Evolutionary conservation across 1,140 invertebrate genomes (phyloP), one percentile per base, ranked within the genome.

Genomic region (Drosophila kikkawai): DNA sequence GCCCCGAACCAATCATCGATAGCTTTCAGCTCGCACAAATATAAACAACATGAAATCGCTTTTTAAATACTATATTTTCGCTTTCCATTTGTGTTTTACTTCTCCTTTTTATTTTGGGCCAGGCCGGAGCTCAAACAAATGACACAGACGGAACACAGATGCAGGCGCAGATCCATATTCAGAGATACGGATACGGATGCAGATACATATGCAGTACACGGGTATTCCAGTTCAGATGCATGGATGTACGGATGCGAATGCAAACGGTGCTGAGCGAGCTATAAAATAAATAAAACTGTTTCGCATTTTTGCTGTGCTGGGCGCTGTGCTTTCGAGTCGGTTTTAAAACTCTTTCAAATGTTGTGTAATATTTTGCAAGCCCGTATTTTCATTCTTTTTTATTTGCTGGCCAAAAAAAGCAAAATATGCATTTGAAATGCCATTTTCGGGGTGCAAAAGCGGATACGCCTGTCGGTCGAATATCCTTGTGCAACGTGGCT

Each of bases 361-460:
- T 66, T 76, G 39, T 79, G 65, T 71, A 88, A 87, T 77, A 86
- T 87, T 87, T 87, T 81, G 44, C 47, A 13, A 57, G 66, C 83
- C 65, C 75, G 56, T 77, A 84, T 87, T 22, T 39, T n/a, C 37
- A 61, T 63, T 64, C 57, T 50, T 55, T 76, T 59, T 59, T 55
- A 22, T 56, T 55, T 39, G 19, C 11, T 22, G 11, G n/a, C 13
- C 37, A 32, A 41, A 50, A 60, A 55, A 11, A 12, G 1, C 42
- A 57, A 61, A 60, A 76, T 44, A 77, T 78, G 55, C 56, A 77
- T 69, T 51, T 42, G 56, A 77, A 66, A 53, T 76, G 45, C 53
- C 60, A 77, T 37, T 66, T 51, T 26, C 19, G 53, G 26, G 53
- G 50, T 15, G 58, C 26, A 42, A 63, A 58, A 42, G 45, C 59